A percentile compares a stretch with the other conserved stretches of the same genome.
Conservation (phyloP, 23 tunicate species). For the Botrylloides violaceus region DNA sequence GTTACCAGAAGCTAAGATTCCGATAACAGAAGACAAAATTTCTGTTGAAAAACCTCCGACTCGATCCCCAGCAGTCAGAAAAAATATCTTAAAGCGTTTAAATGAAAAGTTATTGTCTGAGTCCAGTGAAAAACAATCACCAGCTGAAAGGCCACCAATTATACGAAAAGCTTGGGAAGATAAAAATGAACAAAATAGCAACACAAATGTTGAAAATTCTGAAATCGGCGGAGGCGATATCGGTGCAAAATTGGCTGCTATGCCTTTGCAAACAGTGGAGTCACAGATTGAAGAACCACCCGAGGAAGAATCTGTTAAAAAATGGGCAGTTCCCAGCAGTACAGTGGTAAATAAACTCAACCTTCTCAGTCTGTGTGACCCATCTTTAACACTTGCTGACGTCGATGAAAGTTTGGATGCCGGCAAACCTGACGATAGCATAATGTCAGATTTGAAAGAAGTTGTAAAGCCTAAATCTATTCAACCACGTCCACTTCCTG, state of each 20-base stretch:
- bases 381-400: slow-evolving; percentile 38
- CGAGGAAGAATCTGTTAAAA: neutral
- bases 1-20: neutral
- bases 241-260: slow-evolving; percentile 29
- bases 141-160: neutral
- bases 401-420: slow-evolving; percentile 6
- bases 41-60: neutral
- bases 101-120: slow-evolving; percentile 20
- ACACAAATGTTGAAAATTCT: neutral
- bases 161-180: neutral
- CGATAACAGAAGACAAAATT: neutral
- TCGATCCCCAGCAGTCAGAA: neutral
- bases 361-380: slow-evolving; percentile 48
- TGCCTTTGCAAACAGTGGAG: slow-evolving; percentile 56
- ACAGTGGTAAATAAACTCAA: slow-evolving; percentile 55
- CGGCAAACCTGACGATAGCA: neutral
- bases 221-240: slow-evolving; percentile 39
- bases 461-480: neutral
- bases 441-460: neutral
- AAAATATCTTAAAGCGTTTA: slow-evolving; percentile 16
- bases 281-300: slow-evolving; percentile 3
- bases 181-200: neutral
- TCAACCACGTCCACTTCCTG: neutral
- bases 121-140: neutral
- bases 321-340: slow-evolving; percentile 59